phyloP scores from a whole-genome alignment of 2,797 vertebrate genomes.

The Allobates femoralis region DNA sequence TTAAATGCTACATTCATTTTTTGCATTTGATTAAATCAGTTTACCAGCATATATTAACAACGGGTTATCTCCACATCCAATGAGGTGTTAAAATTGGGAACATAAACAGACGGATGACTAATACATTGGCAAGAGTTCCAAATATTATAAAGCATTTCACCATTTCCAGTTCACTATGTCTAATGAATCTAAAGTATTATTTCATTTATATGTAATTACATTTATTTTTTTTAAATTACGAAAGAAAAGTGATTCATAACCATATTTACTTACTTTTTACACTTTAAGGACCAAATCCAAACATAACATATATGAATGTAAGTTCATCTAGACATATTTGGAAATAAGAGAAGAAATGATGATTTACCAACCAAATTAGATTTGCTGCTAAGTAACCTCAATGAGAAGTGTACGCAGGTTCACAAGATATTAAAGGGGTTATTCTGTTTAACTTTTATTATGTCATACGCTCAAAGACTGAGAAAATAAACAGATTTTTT shows the following conservation, averaged over 20 bases:
- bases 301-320: neutral
- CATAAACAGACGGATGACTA: neutral
- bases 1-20: neutral
- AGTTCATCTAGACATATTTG: neutral
- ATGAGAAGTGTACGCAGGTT: no score
- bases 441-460: no score
- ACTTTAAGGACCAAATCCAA: neutral
- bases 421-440: no score
- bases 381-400: neutral
- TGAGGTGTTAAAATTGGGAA: conserved; percentile 12
- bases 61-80: neutral
- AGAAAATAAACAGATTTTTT: no score
- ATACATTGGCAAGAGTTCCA: conserved; percentile 5
- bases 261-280: neutral
- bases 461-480: no score
- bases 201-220: conserved; percentile 11
- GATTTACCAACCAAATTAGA: neutral
- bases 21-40: neutral
- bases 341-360: neutral
- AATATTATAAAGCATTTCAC: conserved; percentile 1
- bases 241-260: neutral
- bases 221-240: neutral
- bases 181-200: neutral
- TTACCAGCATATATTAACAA: neutral
- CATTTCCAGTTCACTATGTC: neutral